A percentile compares a stretch with the other conserved stretches of the same genome.
These are phyloP conservation scores for Peromyscus californicus DNA, from an alignment of 2,113 vertebrate species.

Conservation along the genomic window DNA sequence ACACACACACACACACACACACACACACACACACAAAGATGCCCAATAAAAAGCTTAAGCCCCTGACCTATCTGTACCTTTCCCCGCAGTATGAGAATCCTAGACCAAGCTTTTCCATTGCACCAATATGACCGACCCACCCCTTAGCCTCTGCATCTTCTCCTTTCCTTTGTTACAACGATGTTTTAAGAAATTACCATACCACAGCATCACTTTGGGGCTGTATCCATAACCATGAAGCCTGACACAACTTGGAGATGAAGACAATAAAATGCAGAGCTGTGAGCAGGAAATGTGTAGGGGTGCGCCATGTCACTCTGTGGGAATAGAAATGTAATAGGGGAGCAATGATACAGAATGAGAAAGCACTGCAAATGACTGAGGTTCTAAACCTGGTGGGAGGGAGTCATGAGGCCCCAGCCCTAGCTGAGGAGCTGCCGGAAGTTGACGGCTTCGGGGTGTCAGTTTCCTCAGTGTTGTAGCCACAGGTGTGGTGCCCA, in stretches of 20 bases:
- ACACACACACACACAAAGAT: not conserved
- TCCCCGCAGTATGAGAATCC: not conserved
- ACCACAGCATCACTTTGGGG: not conserved
- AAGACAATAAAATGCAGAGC: not conserved
- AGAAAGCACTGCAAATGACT: not conserved
- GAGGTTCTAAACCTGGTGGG: not conserved
- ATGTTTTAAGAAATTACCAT: not conserved
- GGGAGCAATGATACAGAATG: not conserved
- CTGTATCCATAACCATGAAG: not conserved
- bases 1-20: not conserved
- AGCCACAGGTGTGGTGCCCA: not conserved
- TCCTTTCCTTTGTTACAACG: not conserved
- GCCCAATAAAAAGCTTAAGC: not conserved
- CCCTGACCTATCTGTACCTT: not conserved
- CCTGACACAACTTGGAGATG: not conserved
- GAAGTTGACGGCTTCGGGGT: not conserved
- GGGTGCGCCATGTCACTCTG: not conserved
- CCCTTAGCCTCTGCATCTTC: not conserved
- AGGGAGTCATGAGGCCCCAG: not conserved
- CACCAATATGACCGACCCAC: fast-evolving
- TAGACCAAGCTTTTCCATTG: not conserved
- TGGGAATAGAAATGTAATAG: not conserved
- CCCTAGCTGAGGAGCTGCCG: not conserved
- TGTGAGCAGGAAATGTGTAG: not conserved
- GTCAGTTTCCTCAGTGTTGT: not conserved